A percentile compares a stretch with the other conserved stretches of the same genome.
Conservation (phyloP, 2,797 vertebrate species). For the Diglossa cyanea region DNA sequence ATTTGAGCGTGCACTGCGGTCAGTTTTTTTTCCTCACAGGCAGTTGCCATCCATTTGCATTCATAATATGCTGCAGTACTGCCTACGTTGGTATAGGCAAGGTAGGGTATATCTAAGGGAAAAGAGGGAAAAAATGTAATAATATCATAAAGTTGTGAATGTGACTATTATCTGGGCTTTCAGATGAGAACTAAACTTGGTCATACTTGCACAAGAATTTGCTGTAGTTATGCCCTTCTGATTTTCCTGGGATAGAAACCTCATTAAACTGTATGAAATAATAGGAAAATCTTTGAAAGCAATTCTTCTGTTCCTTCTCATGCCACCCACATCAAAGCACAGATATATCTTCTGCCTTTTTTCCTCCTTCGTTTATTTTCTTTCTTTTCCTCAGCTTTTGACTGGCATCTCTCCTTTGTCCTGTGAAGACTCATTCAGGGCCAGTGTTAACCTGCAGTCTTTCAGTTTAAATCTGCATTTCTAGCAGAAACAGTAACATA, state of each 20-base stretch:
- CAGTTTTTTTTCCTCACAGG: constrained; percentile 4
- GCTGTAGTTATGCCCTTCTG: not conserved
- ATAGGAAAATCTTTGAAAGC: not conserved
- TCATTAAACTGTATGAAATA: not conserved
- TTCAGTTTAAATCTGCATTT: constrained; percentile 23
- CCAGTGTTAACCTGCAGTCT: not conserved
- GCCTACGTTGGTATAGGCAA: not conserved
- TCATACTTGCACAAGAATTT: not conserved
- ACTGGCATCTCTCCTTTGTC: not conserved
- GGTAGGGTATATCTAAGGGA: not conserved
- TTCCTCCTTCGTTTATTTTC: not conserved
- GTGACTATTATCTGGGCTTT: not conserved
- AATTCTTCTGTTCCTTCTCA: not conserved
- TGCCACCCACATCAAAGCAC: not conserved
- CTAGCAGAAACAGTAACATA: not conserved
- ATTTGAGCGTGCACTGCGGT: not conserved
- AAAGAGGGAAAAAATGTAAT: not conserved
- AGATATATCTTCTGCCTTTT: not conserved
- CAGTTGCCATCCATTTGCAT: not conserved
- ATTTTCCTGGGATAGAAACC: not conserved
- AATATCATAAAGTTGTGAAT: not conserved
- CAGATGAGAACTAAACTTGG: not conserved
- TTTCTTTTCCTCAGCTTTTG: constrained; percentile 34
- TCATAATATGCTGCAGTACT: not conserved
- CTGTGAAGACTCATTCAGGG: not conserved